Conservation (phyloP, 2,888 invertebrate species). For the Leucoma salicis region DNA sequence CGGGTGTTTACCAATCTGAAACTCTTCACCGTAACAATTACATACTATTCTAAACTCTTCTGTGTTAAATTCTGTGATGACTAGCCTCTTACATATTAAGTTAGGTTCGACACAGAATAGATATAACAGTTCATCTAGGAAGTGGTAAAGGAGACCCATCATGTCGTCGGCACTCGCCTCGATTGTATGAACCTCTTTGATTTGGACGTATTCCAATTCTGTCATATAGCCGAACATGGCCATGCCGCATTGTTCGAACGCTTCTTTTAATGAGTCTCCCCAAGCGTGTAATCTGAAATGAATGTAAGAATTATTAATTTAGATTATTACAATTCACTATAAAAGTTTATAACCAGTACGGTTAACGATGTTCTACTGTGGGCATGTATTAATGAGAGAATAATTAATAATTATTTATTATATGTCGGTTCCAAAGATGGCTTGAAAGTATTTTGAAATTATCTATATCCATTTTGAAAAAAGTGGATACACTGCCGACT, state of each 20-base stretch:
- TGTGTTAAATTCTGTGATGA: constrained; percentile 92
- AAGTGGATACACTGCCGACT: no score
- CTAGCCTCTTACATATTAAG: constrained; percentile 93
- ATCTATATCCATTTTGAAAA: no score
- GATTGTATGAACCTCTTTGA: constrained; percentile 88
- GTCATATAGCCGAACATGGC: constrained; percentile 99
- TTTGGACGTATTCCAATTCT: constrained; percentile 91
- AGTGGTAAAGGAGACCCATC: constrained; percentile 93
- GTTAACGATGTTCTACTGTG: no score
- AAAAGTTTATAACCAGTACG: no score
- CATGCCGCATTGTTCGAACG: constrained; percentile 96
- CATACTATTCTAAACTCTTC: constrained; percentile 91
- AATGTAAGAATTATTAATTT: no score
- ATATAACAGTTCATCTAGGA: constrained; percentile 96
- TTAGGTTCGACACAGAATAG: constrained; percentile 95
- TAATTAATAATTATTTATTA: no score
- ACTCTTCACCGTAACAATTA: constrained; percentile 95
- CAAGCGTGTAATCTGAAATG: constrained; percentile 91
- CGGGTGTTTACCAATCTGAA: constrained; percentile 95
- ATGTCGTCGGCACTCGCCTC: constrained; percentile 95
- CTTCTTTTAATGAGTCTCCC: constrained; percentile 93
- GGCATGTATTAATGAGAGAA: no score
- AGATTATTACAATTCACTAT: no score
- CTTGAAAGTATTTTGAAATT: no score
- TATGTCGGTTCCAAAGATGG: no score